Conservation (phyloP, 2,113 vertebrate species). For the Zosterops pallidus region DNA sequence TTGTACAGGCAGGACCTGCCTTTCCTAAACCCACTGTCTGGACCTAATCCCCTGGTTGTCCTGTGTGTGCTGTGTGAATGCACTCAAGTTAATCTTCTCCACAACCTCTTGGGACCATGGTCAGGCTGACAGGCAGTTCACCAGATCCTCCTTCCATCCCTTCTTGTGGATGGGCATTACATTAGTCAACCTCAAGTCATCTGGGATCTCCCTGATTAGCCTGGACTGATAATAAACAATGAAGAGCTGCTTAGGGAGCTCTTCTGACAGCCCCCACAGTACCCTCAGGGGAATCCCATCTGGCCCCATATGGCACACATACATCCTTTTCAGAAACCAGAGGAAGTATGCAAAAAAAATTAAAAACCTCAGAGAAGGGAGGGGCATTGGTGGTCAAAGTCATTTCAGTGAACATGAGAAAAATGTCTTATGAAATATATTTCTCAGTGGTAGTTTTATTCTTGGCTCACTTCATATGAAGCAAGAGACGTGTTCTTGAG, state of each 20-base stretch:
- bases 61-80: neutral
- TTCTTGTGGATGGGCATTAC: neutral
- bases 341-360: neutral
- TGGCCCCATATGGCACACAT: fast-evolving
- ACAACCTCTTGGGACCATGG: neutral
- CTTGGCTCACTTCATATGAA: neutral
- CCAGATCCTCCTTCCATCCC: neutral
- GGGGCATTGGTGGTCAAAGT: neutral
- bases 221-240: neutral
- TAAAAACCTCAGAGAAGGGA: neutral
- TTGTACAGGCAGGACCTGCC: neutral
- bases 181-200: neutral
- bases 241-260: fast-evolving
- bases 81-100: neutral
- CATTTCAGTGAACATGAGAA: neutral
- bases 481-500: neutral
- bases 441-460: neutral
- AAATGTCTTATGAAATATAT: neutral
- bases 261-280: neutral
- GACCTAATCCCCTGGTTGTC: neutral
- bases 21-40: neutral
- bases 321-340: neutral
- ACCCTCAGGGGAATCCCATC: neutral
- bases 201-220: neutral
- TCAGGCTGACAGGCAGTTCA: neutral